Evolutionary conservation across 2,797 vertebrate species (phyloP).

Genomic region (Alosa sapidissima): DNA sequence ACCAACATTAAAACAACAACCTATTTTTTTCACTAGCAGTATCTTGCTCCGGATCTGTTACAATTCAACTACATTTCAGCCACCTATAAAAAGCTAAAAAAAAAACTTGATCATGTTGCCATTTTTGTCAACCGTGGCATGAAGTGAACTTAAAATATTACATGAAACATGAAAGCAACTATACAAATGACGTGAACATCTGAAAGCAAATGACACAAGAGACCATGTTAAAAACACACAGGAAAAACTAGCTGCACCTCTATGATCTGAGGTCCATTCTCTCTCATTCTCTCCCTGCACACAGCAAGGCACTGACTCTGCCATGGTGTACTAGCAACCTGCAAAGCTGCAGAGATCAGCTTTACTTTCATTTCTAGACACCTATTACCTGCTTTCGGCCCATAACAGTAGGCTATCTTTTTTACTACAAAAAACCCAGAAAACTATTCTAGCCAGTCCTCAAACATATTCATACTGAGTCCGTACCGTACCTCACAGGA

Average conservation of each 20-base stretch:
- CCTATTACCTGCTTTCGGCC: neutral
- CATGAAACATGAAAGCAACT: slow-evolving; percentile 5
- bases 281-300: neutral
- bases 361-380: neutral
- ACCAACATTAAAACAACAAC: neutral
- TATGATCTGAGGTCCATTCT: neutral
- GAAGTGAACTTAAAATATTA: neutral
- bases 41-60: neutral
- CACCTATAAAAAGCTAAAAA: slow-evolving; percentile 17
- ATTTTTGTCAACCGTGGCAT: neutral
- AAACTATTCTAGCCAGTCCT: neutral
- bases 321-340: neutral
- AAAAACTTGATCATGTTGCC: neutral
- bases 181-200: neutral
- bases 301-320: neutral
- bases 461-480: neutral
- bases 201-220: neutral
- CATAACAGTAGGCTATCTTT: neutral
- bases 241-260: neutral
- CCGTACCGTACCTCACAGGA: neutral
- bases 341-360: neutral
- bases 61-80: neutral
- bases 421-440: neutral
- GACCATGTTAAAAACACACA: neutral
- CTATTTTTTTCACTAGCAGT: neutral